phyloP scores from a whole-genome alignment of 2,113 vertebrate genomes.

The Sinocyclocheilus maitianheensis region DNA sequence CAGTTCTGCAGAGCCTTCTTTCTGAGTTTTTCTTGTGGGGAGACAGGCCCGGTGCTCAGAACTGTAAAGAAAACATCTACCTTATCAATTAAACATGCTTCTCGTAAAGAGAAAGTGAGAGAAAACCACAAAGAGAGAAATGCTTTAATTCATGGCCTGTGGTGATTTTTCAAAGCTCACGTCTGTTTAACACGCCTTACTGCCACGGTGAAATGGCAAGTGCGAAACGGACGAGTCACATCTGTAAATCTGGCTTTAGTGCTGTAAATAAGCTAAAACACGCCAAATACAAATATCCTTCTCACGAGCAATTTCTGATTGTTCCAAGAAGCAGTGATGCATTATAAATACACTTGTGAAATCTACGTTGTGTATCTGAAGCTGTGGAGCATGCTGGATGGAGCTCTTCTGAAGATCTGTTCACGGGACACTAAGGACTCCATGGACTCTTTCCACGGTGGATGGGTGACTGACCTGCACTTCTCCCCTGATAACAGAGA shows the following conservation, averaged over 20 bases:
- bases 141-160: slow-evolving; percentile 53
- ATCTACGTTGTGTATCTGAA: slow-evolving; percentile 58
- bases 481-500: slow-evolving; percentile 86
- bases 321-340: not conserved
- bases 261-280: not conserved
- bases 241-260: slow-evolving; percentile 25
- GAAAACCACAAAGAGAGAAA: not conserved
- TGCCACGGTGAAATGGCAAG: not conserved
- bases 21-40: not conserved
- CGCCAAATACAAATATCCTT: not conserved
- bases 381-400: slow-evolving; percentile 84
- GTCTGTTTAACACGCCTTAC: slow-evolving; percentile 44
- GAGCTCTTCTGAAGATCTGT: slow-evolving; percentile 82
- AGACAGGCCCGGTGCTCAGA: slow-evolving; percentile 16
- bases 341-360: not conserved
- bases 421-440: slow-evolving; percentile 78
- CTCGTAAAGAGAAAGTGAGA: not conserved
- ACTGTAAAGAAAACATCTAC: slow-evolving; percentile 39
- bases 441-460: slow-evolving; percentile 84
- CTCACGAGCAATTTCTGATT: not conserved
- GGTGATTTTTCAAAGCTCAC: slow-evolving; percentile 52
- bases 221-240: slow-evolving; percentile 39
- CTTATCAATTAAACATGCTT: slow-evolving; percentile 44
- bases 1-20: not conserved
- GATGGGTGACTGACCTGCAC: slow-evolving; percentile 92